Evolutionary conservation across 2,797 vertebrate genomes (phyloP).

Genomic region (Salmo trutta): DNA sequence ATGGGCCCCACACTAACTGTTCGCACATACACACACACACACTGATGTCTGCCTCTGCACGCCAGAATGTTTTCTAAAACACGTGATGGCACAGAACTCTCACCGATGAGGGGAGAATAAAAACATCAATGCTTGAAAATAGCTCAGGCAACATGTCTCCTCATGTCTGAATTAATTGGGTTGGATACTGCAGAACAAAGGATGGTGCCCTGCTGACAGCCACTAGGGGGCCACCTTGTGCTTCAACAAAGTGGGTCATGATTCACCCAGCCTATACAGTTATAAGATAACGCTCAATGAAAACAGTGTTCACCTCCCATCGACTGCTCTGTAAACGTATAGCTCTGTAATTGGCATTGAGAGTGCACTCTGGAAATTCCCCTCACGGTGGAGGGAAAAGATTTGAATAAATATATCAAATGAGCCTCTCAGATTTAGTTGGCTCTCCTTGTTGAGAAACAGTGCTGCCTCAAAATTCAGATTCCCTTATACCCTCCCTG

Average conservation of each 20-base stretch:
- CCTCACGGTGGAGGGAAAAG: constrained; percentile 24
- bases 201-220: background rate
- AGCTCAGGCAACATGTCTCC: background rate
- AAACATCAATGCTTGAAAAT: background rate
- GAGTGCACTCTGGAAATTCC: constrained; percentile 28
- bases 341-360: constrained; percentile 48
- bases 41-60: background rate
- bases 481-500: constrained; percentile 56
- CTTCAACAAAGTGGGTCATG: constrained; percentile 42
- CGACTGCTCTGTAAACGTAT: constrained; percentile 52
- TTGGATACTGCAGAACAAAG: background rate
- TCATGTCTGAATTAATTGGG: background rate
- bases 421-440: constrained; percentile 34
- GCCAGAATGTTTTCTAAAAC: background rate
- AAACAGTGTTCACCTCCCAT: constrained; percentile 56
- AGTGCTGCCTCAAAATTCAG: constrained; percentile 42
- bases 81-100: background rate
- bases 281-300: constrained; percentile 49
- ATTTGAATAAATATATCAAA: constrained; percentile 51
- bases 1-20: background rate
- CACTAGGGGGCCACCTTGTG: constrained; percentile 71
- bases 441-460: constrained; percentile 34
- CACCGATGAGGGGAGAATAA: background rate
- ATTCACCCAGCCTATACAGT: constrained; percentile 29
- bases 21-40: background rate